Base-by-base conservation (phyloP, 2,113 vertebrate genomes). In the Dromaius novaehollandiae region DNA sequence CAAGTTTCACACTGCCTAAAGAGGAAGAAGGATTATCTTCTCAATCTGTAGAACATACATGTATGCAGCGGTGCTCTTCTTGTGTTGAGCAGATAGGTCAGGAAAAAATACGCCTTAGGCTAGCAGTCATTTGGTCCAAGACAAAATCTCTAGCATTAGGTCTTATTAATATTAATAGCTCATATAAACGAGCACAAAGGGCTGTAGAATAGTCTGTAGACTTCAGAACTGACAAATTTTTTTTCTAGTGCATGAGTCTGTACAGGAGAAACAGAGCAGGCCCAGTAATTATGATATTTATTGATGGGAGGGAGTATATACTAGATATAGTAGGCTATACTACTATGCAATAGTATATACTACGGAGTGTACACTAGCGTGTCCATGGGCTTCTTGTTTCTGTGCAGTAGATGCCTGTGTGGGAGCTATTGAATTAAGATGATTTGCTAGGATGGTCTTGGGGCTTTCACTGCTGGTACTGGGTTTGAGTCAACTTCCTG, bases 61-160 rank as follows among this genome's bases (percentile, higher is more conserved):
- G 36, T 50, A 38, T 64, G 44, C 53, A 90, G 75, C 34, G 74
- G 36, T 60, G 14, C 51, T 55, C 53, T 83, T 80, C 66, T 48
- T 14, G 8, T 7, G 5, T 61, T 63, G 44, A 65, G 65, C 51
- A 87, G 51, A 19, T 36, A 82, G 63, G 53, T 84, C 56, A 85
- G 61, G 30, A 89, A 88, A 87, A 77, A 44, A 7, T 21, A 58
- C 7, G 40, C 66, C 53, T 91, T 69, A 56, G 48, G 44, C 88
- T 69, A 63, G 58, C 32, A 82, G 82, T 93, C 70, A 69, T 95
- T 96, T 88, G 28, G 14, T 64, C 50, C 73, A 76, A 81, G 87
- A 46, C 12, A 83, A 92, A 82, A 86, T 90, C 56, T 17, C 48
- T 56, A 51, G 22, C 13, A 56, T 38, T 75, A 84, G 13, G 11